Evolutionary conservation across 2,888 invertebrate genomes (phyloP).

Genomic region (Drosophila quinaria): DNA sequence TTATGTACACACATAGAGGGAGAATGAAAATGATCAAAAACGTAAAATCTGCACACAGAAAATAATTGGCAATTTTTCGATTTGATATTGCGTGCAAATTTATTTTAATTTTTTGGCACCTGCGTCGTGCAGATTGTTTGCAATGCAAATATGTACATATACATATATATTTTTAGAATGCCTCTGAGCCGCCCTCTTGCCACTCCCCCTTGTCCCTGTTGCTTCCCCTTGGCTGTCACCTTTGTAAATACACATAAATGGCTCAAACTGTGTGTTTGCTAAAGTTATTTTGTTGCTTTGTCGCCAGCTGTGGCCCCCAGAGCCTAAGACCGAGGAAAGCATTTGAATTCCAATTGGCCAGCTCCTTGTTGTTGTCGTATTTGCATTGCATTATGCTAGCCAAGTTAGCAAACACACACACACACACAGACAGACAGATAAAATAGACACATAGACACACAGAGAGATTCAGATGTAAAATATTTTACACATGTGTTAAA

Average conservation of each 20-base stretch:
- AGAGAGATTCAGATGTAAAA: conserved; percentile 40
- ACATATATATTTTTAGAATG: conserved; percentile 60
- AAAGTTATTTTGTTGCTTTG: conserved; percentile 71
- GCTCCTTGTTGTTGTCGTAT: conserved; percentile 55
- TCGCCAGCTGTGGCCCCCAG: conserved; percentile 59
- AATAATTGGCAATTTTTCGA: conserved; percentile 75
- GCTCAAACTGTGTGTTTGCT: conserved; percentile 63
- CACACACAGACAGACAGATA: conserved; percentile 18
- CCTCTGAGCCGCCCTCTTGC: conserved; percentile 18
- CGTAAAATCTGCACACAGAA: conserved; percentile 50
- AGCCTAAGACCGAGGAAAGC: conserved; percentile 10
- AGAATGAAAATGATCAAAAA: conserved; percentile 26
- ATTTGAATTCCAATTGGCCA: conserved; percentile 48
- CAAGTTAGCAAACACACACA: conserved; percentile 34
- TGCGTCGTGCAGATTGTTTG: conserved; percentile 61
- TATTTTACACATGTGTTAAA: conserved; percentile 67
- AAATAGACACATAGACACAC: conserved; percentile 4
- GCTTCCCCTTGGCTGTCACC: conserved; percentile 2
- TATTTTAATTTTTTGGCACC: conserved; percentile 74
- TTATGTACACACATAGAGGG: conserved; percentile 5
- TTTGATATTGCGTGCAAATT: conserved; percentile 79
- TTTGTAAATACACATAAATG: conserved; percentile 40
- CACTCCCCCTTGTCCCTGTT: background rate
- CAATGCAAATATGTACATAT: conserved; percentile 58
- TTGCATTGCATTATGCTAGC: conserved; percentile 74